These are phyloP conservation scores for Cerastis leucographa DNA, from an alignment of 2,888 invertebrate species.

Conservation along the genomic window DNA sequence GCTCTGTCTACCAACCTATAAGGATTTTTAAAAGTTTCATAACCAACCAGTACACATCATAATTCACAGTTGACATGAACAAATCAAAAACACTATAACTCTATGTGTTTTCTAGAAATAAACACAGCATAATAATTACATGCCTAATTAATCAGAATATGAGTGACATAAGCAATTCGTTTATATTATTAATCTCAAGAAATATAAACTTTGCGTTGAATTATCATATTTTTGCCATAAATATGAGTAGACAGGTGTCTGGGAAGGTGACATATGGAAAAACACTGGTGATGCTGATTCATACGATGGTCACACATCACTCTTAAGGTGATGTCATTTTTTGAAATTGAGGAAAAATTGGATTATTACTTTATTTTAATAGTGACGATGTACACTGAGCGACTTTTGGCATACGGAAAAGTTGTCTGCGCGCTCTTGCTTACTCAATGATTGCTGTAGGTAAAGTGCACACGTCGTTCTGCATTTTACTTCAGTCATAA, in stretches of 20 bases:
- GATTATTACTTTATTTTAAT: conserved; percentile 39
- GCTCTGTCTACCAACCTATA: neutral
- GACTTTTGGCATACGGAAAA: conserved; percentile 7
- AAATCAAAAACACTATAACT: conserved; percentile 38
- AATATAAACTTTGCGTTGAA: conserved; percentile 48
- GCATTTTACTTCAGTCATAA: neutral
- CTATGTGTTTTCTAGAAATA: conserved; percentile 44
- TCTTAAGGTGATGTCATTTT: conserved; percentile 62
- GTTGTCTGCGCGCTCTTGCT: neutral
- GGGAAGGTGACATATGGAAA: conserved; percentile 62
- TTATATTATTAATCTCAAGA: conserved; percentile 55
- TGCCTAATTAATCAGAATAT: conserved; percentile 58
- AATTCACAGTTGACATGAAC: conserved; percentile 31
- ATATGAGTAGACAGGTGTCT: conserved; percentile 60
- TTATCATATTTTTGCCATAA: conserved; percentile 64
- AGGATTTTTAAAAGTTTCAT: conserved; percentile 1
- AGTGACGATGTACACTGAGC: neutral
- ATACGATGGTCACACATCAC: conserved; percentile 38
- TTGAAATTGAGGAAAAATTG: conserved; percentile 43
- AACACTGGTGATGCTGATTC: conserved; percentile 62
- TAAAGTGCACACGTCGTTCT: neutral
- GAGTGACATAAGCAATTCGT: conserved; percentile 62
- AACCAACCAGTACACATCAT: conserved; percentile 28
- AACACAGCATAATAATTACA: conserved; percentile 44
- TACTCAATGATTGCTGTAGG: neutral